phyloP scores from a whole-genome alignment of 2,797 vertebrate species.

The Peromyscus melanophrys region DNA sequence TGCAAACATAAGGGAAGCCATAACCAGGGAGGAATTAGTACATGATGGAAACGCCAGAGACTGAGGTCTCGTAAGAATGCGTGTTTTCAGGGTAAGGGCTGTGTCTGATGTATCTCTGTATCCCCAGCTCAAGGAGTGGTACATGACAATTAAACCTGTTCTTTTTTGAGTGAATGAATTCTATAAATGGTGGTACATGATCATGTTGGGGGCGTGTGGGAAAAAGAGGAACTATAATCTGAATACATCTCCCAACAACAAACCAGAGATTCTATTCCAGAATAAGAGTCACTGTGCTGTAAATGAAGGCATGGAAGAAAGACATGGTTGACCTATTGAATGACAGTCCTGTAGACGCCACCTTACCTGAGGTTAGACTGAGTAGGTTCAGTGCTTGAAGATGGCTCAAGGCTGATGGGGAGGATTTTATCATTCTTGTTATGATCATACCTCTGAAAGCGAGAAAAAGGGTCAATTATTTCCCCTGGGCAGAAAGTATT shows the following conservation, averaged over 20 bases:
- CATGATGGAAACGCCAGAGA: constrained; percentile 36
- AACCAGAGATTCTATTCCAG: not conserved
- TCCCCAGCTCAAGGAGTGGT: not conserved
- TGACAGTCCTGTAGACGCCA: fast-evolving
- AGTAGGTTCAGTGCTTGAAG: constrained; percentile 94
- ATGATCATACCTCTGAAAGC: constrained; percentile 95
- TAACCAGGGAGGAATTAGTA: constrained; percentile 2
- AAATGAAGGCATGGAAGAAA: not conserved
- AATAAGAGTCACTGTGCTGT: not conserved
- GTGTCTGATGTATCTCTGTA: not conserved
- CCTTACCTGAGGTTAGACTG: constrained; percentile 95
- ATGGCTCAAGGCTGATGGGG: constrained; percentile 97
- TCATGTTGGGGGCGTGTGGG: not conserved
- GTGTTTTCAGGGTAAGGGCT: constrained; percentile 32
- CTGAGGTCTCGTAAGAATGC: constrained; percentile 36
- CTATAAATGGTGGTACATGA: not conserved
- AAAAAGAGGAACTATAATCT: not conserved
- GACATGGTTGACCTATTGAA: not conserved
- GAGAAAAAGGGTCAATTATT: constrained; percentile 67
- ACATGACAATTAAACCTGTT: not conserved
- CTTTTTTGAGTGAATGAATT: constrained; percentile 15
- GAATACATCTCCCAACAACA: constrained; percentile 21
- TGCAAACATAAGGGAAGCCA: constrained; percentile 27
- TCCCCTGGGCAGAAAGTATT: constrained; percentile 21
- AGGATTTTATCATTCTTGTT: constrained; percentile 97